Evolutionary conservation across 1,140 invertebrate genomes (phyloP).

Genomic region (Galendromus occidentalis): DNA sequence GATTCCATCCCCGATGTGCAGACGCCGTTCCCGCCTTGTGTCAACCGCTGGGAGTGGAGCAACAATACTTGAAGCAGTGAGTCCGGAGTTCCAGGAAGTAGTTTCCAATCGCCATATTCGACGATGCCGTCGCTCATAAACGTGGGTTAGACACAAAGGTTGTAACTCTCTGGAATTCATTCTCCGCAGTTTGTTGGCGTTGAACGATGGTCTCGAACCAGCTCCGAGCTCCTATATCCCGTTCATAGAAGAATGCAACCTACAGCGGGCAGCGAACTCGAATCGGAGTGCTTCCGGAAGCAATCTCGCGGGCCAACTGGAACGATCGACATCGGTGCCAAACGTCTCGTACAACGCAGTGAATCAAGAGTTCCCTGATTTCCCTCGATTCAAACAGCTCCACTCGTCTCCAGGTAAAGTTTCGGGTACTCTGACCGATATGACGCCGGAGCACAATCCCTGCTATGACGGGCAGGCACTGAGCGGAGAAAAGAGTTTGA

Average conservation of each 20-base stretch:
- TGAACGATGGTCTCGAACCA: conserved; percentile 7
- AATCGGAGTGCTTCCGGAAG: not conserved
- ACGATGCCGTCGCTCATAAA: no score
- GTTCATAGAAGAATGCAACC: conserved; percentile 14
- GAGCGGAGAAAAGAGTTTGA: no score
- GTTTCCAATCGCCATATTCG: conserved; percentile 43
- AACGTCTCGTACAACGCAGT: conserved; percentile 83
- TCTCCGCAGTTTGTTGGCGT: conserved; percentile 18
- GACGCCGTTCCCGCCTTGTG: conserved; percentile 61
- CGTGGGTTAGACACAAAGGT: no score
- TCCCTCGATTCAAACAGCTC: not conserved
- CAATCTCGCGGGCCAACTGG: conserved; percentile 41
- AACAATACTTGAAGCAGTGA: conserved; percentile 51
- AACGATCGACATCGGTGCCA: conserved; percentile 81
- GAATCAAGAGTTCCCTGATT: conserved; percentile 31
- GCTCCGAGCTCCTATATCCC: conserved; percentile 1
- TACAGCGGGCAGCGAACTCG: not conserved
- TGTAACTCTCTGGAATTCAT: no score
- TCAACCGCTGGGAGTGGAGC: conserved; percentile 54
- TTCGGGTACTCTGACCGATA: no score
- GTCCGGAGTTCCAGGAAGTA: conserved; percentile 26
- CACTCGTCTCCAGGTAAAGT: conserved; percentile 10
- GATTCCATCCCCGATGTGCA: conserved; percentile 80
- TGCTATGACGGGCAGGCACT: no score
- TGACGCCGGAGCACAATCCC: no score